Conservation (phyloP, 1,140 invertebrate species). For the Carposina sasakii region DNA sequence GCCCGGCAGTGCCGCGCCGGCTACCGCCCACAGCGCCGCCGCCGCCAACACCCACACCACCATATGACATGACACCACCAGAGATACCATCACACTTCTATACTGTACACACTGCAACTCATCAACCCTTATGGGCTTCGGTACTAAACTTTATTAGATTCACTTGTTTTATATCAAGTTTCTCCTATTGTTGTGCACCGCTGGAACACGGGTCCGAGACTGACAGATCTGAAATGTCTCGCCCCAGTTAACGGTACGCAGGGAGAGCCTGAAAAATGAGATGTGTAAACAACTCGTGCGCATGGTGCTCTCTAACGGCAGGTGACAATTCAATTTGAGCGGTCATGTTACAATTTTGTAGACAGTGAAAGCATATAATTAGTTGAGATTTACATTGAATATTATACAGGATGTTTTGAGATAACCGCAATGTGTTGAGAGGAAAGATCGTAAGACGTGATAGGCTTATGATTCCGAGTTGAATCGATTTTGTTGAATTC, state of each 20-base stretch:
- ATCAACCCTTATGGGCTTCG: not conserved
- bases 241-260: constrained; percentile 48
- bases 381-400: no score
- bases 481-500: no score
- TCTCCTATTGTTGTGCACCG: constrained; percentile 26
- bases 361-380: constrained; percentile 19
- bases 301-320: constrained; percentile 28
- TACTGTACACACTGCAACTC: constrained; percentile 15
- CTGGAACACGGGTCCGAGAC: constrained; percentile 33
- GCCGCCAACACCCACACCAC: constrained; percentile 41
- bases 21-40: constrained; percentile 45
- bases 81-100: constrained; percentile 29
- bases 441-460: no score
- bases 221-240: constrained; percentile 38
- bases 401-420: no score
- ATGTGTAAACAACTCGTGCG: constrained; percentile 51
- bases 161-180: not conserved
- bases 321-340: constrained; percentile 65
- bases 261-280: constrained; percentile 45
- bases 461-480: no score
- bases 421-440: no score
- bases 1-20: constrained; percentile 32
- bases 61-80: constrained; percentile 44
- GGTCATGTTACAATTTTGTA: no score
- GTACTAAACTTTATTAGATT: not conserved